These are phyloP conservation scores for Tachyglossus aculeatus DNA, from an alignment of 2,797 vertebrate genomes.

Conservation along the genomic window DNA sequence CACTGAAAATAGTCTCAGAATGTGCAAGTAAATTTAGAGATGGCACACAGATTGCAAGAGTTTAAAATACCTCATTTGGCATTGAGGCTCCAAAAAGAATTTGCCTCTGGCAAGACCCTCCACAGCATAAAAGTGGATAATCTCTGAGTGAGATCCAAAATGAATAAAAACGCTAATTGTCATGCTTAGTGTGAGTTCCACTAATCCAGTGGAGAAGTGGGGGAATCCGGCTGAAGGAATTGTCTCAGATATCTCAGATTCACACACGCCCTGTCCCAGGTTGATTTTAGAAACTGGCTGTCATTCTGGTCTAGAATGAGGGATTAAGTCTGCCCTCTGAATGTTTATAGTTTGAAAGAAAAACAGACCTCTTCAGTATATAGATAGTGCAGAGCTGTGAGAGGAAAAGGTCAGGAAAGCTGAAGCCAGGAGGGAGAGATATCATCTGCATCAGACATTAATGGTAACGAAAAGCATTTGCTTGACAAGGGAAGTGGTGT, in stretches of 20 bases:
- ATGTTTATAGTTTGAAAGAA: background rate
- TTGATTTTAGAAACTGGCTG: background rate
- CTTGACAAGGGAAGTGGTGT: too few relatives aligned
- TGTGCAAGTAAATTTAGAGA: background rate
- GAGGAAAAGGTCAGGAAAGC: background rate
- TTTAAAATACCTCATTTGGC: background rate
- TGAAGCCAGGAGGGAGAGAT: background rate
- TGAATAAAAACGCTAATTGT: background rate
- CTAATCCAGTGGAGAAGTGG: background rate
- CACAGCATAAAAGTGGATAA: constrained; percentile 13
- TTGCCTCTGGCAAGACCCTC: background rate
- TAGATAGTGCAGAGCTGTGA: background rate
- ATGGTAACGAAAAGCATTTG: too few relatives aligned
- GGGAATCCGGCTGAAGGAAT: background rate
- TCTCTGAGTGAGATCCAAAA: background rate
- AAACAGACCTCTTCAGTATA: background rate
- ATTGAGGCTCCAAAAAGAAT: background rate
- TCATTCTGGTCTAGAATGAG: background rate
- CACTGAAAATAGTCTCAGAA: too few relatives aligned
- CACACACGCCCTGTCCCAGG: background rate
- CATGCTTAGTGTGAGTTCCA: background rate
- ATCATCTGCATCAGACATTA: too few relatives aligned
- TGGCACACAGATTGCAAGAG: background rate
- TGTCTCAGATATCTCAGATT: background rate
- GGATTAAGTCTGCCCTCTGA: background rate